A percentile compares a stretch with the other conserved stretches of the same genome.
These are phyloP conservation scores for Xestia c-nigrum DNA, from an alignment of 2,888 invertebrate genomes.

Conservation along the genomic window DNA sequence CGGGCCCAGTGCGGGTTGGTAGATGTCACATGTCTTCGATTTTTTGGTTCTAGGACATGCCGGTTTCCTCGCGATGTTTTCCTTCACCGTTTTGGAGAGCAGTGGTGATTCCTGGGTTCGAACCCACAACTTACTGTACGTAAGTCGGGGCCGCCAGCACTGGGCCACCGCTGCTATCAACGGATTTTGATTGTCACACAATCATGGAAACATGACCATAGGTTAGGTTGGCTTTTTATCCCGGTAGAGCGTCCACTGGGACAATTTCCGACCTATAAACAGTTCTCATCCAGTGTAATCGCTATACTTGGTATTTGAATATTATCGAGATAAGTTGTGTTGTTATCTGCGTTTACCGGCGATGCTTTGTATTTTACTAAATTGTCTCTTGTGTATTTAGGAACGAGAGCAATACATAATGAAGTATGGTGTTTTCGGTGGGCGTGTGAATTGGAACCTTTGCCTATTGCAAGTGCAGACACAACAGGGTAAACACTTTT, in stretches of 20 bases:
- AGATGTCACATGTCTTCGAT: too few relatives aligned
- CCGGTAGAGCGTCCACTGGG: background rate
- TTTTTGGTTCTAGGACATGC: too few relatives aligned
- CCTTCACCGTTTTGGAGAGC: too few relatives aligned
- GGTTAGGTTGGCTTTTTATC: background rate
- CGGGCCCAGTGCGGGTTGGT: too few relatives aligned
- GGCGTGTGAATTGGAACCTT: constrained; percentile 67
- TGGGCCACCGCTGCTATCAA: background rate
- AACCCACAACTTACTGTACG: too few relatives aligned
- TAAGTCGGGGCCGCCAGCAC: too few relatives aligned
- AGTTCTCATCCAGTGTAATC: constrained; percentile 5
- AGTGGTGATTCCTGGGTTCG: too few relatives aligned
- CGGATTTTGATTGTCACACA: background rate
- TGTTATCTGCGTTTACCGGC: constrained; percentile 7
- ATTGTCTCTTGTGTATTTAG: constrained; percentile 51
- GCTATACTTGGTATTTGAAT: constrained; percentile 24
- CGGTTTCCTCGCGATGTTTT: too few relatives aligned
- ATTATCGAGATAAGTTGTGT: constrained; percentile 12
- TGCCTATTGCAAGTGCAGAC: constrained; percentile 71
- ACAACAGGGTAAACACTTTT: constrained; percentile 68
- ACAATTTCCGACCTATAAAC: background rate
- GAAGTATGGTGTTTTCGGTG: constrained; percentile 70
- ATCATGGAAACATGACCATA: background rate
- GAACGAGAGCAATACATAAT: constrained; percentile 69
- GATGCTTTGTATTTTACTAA: constrained; percentile 14